Conservation (phyloP, 2,797 vertebrate species). For the Bryconaethiops microstoma region DNA sequence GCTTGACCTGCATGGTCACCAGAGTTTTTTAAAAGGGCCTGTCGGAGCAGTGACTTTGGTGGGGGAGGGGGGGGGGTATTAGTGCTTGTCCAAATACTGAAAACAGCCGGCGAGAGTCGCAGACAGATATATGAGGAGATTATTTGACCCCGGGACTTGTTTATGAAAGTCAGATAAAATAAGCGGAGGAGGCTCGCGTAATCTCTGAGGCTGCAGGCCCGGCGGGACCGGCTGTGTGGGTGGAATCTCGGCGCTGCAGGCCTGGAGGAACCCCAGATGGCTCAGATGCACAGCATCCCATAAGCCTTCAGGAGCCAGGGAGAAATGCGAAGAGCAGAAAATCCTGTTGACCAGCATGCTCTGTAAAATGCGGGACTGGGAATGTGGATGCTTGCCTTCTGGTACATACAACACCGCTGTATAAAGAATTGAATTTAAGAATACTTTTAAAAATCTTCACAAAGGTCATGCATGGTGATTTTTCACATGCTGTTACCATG, state of each 20-base stretch:
- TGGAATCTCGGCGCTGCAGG: conserved; percentile 19
- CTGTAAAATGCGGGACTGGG: not conserved
- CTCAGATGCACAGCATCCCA: conserved; percentile 41
- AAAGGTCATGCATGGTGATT: too few relatives aligned
- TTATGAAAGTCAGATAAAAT: conserved; percentile 58
- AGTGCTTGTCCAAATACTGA: conserved; percentile 58
- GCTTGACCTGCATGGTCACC: conserved; percentile 52
- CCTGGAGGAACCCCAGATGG: conserved; percentile 44
- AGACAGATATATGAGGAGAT: conserved; percentile 57
- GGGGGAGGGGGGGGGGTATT: conserved; percentile 28
- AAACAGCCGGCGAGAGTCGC: conserved; percentile 60
- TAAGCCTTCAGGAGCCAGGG: conserved; percentile 39
- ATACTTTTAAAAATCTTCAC: too few relatives aligned
- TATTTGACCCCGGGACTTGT: conserved; percentile 56
- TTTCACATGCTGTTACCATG: too few relatives aligned
- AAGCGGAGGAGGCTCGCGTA: conserved; percentile 47
- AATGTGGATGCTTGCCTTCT: not conserved
- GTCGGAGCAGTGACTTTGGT: conserved; percentile 61
- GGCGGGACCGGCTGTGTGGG: conserved; percentile 42
- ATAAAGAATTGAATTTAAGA: too few relatives aligned
- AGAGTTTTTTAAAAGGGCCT: conserved; percentile 42
- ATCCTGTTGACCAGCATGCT: not conserved
- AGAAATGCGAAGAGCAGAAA: conserved; percentile 40
- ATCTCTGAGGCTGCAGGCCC: conserved; percentile 43
- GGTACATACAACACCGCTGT: not conserved